These are phyloP conservation scores for Polyergus mexicanus DNA, from an alignment of 1,140 invertebrate species.

Conservation along the genomic window DNA sequence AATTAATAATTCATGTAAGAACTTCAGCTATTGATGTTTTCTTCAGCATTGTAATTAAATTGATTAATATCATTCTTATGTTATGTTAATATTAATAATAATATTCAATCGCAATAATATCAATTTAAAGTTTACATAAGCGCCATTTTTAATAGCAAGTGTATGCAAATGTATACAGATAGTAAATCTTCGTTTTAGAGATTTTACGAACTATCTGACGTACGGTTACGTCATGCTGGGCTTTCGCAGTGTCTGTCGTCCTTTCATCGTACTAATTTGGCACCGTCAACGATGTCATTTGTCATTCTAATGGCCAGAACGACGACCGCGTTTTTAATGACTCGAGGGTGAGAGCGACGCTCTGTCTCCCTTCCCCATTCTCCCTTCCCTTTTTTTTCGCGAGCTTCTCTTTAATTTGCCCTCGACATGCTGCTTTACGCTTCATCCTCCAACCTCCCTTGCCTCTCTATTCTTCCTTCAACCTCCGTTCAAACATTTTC, in stretches of 20 bases:
- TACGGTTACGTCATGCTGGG: conserved; percentile 35
- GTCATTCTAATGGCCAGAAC: conserved; percentile 85
- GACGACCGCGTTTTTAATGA: conserved; percentile 83
- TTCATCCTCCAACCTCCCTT: conserved; percentile 72
- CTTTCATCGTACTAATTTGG: conserved; percentile 84
- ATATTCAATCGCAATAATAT: background rate
- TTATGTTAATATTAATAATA: background rate
- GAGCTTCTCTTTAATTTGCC: conserved; percentile 81
- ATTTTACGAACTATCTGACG: conserved; percentile 67
- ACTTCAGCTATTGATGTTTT: background rate
- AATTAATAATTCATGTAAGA: conserved; percentile 7
- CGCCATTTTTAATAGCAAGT: background rate
- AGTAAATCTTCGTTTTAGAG: conserved; percentile 43
- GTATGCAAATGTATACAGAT: background rate
- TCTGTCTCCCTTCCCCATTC: conserved; percentile 44
- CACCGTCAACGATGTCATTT: conserved; percentile 84
- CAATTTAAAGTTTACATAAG: background rate
- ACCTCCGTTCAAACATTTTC: conserved; percentile 60
- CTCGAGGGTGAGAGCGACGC: conserved; percentile 67
- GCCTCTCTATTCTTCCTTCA: background rate
- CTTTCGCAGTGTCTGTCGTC: conserved; percentile 64
- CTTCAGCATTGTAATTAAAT: background rate
- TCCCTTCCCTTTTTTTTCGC: conserved; percentile 54
- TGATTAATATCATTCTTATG: background rate
- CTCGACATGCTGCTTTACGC: conserved; percentile 80